Percentiles rank a stretch among this genome's conserved stretches.
These are phyloP conservation scores for Thunnus albacares DNA, from an alignment of 2,797 vertebrate species.

Conservation along the genomic window DNA sequence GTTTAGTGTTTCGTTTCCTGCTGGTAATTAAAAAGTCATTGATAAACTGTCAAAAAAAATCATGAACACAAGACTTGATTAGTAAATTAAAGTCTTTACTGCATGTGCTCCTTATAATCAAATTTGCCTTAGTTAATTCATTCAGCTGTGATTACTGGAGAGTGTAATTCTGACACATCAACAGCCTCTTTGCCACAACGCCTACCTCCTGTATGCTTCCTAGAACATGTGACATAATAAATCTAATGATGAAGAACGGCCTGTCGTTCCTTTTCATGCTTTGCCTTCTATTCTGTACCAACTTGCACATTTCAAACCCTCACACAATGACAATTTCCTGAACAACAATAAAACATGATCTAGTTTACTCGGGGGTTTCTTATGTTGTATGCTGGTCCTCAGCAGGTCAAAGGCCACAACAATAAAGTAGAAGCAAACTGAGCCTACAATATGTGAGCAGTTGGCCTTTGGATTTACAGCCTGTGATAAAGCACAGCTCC, in stretches of 20 bases:
- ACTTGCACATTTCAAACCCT: background rate
- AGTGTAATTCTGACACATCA: slow-evolving; percentile 36
- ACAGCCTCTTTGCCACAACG: slow-evolving; percentile 7
- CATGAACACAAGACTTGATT: background rate
- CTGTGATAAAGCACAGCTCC: background rate
- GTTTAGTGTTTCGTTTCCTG: slow-evolving; percentile 2
- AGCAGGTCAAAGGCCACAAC: slow-evolving; percentile 21
- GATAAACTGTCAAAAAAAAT: background rate
- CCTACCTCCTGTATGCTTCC: slow-evolving; percentile 32
- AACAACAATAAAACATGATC: background rate
- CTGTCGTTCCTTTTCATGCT: background rate
- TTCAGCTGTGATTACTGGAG: slow-evolving; percentile 31
- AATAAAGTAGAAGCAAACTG: slow-evolving; percentile 19
- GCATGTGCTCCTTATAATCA: background rate
- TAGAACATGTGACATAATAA: slow-evolving; percentile 27
- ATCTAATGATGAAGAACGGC: slow-evolving; percentile 2
- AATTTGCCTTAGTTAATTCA: background rate
- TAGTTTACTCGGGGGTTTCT: background rate
- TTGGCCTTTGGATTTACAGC: slow-evolving; percentile 39
- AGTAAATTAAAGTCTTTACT: background rate
- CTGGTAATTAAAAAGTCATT: background rate
- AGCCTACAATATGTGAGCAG: slow-evolving; percentile 17
- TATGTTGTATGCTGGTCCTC: background rate
- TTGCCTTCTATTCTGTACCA: background rate
- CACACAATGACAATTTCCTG: background rate